Percentiles rank a stretch among this genome's conserved stretches.
Conservation (phyloP, 1,140 invertebrate genomes). For the Mesaphorura yosii region DNA sequence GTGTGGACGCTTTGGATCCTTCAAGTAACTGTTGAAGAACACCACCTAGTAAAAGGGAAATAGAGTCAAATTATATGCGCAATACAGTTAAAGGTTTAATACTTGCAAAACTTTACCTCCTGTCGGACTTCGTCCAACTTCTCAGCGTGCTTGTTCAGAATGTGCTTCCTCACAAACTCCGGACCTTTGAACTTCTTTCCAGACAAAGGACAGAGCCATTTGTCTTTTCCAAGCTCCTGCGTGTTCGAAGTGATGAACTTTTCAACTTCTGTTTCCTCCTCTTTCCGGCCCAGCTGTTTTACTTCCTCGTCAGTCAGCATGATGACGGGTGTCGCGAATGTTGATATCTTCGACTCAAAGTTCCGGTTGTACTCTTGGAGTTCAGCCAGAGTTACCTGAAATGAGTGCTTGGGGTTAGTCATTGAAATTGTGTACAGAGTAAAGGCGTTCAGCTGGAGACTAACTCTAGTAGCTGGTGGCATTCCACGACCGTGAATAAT, state of each 20-base stretch:
- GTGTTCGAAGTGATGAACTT: conserved; percentile 89
- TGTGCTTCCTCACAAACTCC: conserved; percentile 97
- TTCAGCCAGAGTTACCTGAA: conserved; percentile 48
- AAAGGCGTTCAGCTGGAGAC: too few species aligned
- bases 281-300: conserved; percentile 73
- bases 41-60: conserved; percentile 46
- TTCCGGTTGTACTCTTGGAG: conserved; percentile 62
- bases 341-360: conserved; percentile 77
- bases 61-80: not conserved
- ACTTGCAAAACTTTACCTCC: conserved; percentile 48
- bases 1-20: conserved; percentile 87
- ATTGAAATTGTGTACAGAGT: too few species aligned
- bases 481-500: conserved; percentile 92
- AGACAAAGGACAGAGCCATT: conserved; percentile 95
- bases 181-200: conserved; percentile 99
- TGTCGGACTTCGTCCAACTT: conserved; percentile 94
- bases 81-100: not conserved
- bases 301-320: conserved; percentile 67
- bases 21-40: conserved; percentile 96
- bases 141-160: conserved; percentile 92
- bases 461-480: conserved; percentile 63
- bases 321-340: conserved; percentile 61
- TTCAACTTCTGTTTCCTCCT: conserved; percentile 77
- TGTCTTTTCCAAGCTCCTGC: conserved; percentile 90
- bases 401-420: too few species aligned